phyloP scores from a whole-genome alignment of 1,140 invertebrate species.

The Lucilia cuprina region DNA sequence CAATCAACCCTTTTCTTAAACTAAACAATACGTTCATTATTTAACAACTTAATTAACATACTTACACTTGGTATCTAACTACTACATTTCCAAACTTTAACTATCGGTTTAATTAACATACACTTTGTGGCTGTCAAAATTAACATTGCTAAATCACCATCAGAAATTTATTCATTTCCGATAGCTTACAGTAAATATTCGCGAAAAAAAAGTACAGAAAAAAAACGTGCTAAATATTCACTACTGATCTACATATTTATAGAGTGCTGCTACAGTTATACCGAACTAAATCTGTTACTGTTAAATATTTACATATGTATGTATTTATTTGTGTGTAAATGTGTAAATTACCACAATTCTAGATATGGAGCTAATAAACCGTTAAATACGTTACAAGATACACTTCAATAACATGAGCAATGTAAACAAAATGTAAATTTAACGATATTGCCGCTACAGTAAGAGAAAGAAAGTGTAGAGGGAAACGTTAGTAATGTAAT shows the following conservation, averaged over 20 bases:
- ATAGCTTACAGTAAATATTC: not conserved
- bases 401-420: not conserved
- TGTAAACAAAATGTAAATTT: not conserved
- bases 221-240: not conserved
- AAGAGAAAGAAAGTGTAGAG: not conserved
- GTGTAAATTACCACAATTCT: not conserved
- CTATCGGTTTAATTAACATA: no score
- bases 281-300: not conserved
- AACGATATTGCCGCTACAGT: not conserved
- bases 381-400: not conserved
- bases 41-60: no score
- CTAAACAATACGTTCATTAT: no score
- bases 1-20: no score
- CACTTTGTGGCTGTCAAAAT: no score
- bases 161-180: no score
- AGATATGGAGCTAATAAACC: not conserved
- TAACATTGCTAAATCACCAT: no score
- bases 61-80: no score
- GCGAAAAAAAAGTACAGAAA: not conserved
- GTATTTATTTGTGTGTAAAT: not conserved
- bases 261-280: not conserved
- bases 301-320: not conserved
- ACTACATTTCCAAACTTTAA: no score
- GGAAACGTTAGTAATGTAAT: no score
- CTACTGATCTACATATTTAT: not conserved